Conservation (phyloP, 2,888 invertebrate genomes). For the Tyria jacobaeae region DNA sequence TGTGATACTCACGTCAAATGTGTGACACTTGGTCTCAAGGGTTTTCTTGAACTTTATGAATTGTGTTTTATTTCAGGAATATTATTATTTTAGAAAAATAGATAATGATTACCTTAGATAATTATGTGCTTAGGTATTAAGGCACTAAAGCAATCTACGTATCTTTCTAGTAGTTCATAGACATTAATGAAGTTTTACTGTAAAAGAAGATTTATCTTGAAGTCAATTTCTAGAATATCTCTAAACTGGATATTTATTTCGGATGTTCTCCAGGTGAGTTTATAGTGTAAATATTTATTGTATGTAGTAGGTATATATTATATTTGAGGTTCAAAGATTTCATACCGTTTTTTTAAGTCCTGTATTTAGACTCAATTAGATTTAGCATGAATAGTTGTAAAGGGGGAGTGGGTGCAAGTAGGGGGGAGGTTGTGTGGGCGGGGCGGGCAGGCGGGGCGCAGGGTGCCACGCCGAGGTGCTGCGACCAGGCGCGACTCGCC, state of each 20-base stretch:
- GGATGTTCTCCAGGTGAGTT: no score
- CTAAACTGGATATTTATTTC: neutral
- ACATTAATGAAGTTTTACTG: neutral
- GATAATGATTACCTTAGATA: neutral
- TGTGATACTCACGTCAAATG: constrained; percentile 56
- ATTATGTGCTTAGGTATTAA: neutral
- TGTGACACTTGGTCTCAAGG: constrained; percentile 63
- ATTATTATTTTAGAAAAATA: neutral
- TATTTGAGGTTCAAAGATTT: neutral
- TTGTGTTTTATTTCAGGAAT: neutral
- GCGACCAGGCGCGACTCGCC: constrained; percentile 70
- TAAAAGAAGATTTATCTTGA: neutral
- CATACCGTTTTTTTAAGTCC: neutral
- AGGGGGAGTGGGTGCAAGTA: constrained; percentile 68
- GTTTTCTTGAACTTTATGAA: constrained; percentile 52
- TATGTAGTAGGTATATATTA: no score
- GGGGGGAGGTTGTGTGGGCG: constrained; percentile 70
- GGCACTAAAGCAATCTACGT: neutral
- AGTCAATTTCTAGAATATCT: no score
- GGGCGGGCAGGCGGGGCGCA: constrained; percentile 79
- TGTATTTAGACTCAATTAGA: constrained; percentile 9
- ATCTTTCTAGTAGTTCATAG: neutral
- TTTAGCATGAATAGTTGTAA: constrained; percentile 34
- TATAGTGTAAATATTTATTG: no score
- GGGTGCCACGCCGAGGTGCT: constrained; percentile 74